Evolutionary conservation across 2,797 vertebrate species (phyloP), one percentile per base, ranked within the genome.

Genomic region (Lepilemur ruficaudatus): DNA sequence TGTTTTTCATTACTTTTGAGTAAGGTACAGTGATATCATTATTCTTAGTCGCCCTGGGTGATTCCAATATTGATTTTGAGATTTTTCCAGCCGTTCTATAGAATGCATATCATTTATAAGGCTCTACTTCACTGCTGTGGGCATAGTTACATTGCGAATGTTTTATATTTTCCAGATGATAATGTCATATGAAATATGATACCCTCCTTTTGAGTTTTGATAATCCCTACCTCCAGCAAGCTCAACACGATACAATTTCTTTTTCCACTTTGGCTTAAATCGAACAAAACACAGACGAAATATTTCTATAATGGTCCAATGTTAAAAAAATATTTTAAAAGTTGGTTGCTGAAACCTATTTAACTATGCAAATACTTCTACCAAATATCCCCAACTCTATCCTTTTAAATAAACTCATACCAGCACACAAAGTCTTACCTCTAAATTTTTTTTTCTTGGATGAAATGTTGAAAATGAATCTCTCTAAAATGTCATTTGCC

Each of bases 11-110:
- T 97, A 93, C n/a, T 87, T 96, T 88, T 94, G 86, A 80, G 46
- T 50, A 91, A 97, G 75, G 75, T 87, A 85, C 55, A 78, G 12
- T 73, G 59, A 94, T 91, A 90, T 63, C 85, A 95, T 94, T 96
- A 95, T 96, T 97, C 89, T 95, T 38, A 78, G 61, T 96, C 0
- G 0, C 67, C 59, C 38, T 59, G 59, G 52, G 50, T 95, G 86
- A 97, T 75, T 96, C 52, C 65, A 93, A 85, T 80, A 96, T 87
- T 97, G 92, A 96, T 94, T 96, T 97, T 95, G 91, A 95, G 59
- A 61, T 70, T 92, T 85, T 92, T 83, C 93, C 89, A 93, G 48
- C 20, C 43, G 50, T 86, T 94, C 79, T 94, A 96, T 65, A 95
- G 50, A 88, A 93, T 63, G 25, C 8, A 28, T 76, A 69, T 87